Evolutionary conservation across 2,888 invertebrate species (phyloP).

Genomic region (Lepidocyrtinus sp.): DNA sequence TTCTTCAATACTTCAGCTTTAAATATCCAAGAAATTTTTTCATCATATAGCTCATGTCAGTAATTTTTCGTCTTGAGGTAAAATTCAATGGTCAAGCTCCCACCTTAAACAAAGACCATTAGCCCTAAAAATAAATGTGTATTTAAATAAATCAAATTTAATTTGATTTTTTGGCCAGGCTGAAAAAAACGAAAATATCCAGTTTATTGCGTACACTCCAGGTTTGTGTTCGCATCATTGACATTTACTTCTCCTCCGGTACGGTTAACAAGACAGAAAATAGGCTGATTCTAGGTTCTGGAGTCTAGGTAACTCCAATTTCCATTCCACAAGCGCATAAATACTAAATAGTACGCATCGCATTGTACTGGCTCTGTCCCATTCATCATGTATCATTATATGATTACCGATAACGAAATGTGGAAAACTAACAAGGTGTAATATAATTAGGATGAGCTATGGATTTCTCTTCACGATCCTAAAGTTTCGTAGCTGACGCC

Average conservation of each 20-base stretch:
- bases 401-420: conserved; percentile 53
- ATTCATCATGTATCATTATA: conserved; percentile 57
- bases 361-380: background rate
- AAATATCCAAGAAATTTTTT: too few relatives aligned
- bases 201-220: too few relatives aligned
- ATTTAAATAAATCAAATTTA: too few relatives aligned
- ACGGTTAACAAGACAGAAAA: conserved; percentile 48
- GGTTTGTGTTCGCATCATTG: conserved; percentile 56
- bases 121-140: too few relatives aligned
- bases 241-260: conserved; percentile 54
- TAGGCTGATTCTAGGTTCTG: too few relatives aligned
- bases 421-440: conserved; percentile 64
- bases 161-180: too few relatives aligned
- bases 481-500: conserved; percentile 65
- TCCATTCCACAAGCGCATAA: background rate
- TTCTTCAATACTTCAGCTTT: too few relatives aligned
- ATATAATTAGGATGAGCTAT: conserved; percentile 60
- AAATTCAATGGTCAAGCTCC: too few relatives aligned
- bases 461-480: conserved; percentile 54
- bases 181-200: too few relatives aligned
- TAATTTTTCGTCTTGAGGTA: too few relatives aligned
- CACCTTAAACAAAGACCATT: too few relatives aligned
- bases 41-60: too few relatives aligned
- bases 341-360: background rate
- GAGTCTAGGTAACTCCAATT: background rate